Base-by-base conservation (phyloP, 2,888 invertebrate genomes). In the Calliphora vomitoria region DNA sequence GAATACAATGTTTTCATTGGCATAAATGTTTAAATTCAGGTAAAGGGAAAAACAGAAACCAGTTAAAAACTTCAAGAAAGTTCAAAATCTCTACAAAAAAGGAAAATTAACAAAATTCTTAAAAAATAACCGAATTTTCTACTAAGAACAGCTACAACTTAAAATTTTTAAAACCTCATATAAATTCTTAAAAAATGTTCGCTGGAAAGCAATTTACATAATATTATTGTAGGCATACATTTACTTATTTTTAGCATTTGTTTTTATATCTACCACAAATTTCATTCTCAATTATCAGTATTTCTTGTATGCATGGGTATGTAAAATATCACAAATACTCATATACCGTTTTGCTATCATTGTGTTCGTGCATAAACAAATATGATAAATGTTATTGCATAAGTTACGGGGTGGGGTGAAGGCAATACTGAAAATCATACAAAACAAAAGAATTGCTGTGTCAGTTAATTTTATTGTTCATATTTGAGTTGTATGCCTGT, bases 401-500 rank as follows among this genome's bases (percentile, higher is more conserved):
- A 58, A 31, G 20, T 75, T 64, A 38, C 13, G 11, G 31, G 55
- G 38, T n/a, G 15, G 20, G 44, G 11, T 1, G 44, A 13, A 64
- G 3, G 15, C 18, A n/a, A 78, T 55, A 66, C 13, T 25, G 13
- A 74, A 64, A 25, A 55, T 72, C 15, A 64, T 25, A 20, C 20
- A 80, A 44, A 47, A 84, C 15, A 74, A 60, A 68, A 60, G 69
- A 79, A 66, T 44, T 60, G 62, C 80, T 75, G 78, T 58, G 75
- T 75, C 80, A 81, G 80, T 62, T 85, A 71, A 69, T 80, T 69
- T 69, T 55, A 66, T 58, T 74, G 64, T 82, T 74, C 18, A 55
- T 64, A 25, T 74, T 72, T 47, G 64, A 58, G 8, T 72, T 72
- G 41, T 58, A 5, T 11, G 25, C 11, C 38, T 62, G 53, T 53